Evolutionary conservation across 2,797 vertebrate genomes (phyloP), one percentile per base, ranked within the genome.

Genomic region (Melanotaenia trifasciata): DNA sequence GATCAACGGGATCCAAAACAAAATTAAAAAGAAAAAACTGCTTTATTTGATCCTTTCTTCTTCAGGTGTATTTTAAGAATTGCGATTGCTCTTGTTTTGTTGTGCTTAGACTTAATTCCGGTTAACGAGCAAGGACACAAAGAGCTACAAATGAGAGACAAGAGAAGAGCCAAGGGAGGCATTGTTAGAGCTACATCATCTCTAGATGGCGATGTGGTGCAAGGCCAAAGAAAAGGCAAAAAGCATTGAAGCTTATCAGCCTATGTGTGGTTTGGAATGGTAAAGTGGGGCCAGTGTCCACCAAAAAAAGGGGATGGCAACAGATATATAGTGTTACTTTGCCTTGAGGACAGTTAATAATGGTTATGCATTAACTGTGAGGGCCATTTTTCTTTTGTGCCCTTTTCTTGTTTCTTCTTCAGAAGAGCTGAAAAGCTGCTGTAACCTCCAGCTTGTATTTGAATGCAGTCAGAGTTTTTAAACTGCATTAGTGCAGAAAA

Each of bases 391-490:
- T 47, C 58, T 47, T 64, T 67, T 47, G 28, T 62, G 22, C 58
- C 43, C 56, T 58, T 51, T 56, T 63, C 67, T 40, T 61, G 75
- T 12, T 61, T 8, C 80, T 74, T 62, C 70, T 70, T 47, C 58
- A 22, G 51, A 6, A 76, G 76, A 53, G 56, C 66, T 66, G 54
- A 73, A 73, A 80, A 79, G 71, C 54, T 10, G 65, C 64, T 26
- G 0, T 74, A 40, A 78, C 83, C 72, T 32, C 0, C 32, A 82
- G 84, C 66, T 1, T 63, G n/a, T 63, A 63, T 79, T 51, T 72
- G 26, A 32, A 35, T 71, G 58, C 7, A 43, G 66, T 68, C 32
- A 1, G 36, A 75, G 65, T 81, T 70, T 77, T 80, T 47, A 58
- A 76, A 80, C 58, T 79, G 70, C 2, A 32, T 64, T 51, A 74